Conservation (phyloP, 2,113 vertebrate species). For the Eulacestoma nigropectus region DNA sequence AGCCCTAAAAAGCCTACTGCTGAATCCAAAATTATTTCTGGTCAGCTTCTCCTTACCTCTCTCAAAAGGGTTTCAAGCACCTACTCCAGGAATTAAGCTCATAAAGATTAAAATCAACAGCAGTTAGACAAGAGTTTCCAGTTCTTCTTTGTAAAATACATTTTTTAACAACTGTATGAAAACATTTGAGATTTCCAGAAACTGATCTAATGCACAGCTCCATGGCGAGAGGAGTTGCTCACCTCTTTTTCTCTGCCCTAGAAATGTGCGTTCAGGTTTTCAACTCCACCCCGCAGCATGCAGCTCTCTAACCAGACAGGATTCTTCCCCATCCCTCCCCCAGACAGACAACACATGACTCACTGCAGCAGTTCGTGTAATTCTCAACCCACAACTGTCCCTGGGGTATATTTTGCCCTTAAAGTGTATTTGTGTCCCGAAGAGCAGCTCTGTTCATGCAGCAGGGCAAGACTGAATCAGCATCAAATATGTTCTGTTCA, state of each 20-base stretch:
- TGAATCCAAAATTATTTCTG: not conserved
- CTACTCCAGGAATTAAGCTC: not conserved
- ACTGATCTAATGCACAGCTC: not conserved
- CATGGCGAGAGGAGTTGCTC: not conserved
- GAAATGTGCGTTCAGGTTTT: not conserved
- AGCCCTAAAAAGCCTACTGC: not conserved
- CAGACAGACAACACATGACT: rapidly evolving
- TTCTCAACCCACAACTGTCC: not conserved
- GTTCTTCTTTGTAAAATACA: not conserved
- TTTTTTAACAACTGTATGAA: not conserved
- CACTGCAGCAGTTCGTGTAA: not conserved
- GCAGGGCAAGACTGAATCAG: not conserved
- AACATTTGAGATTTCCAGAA: not conserved
- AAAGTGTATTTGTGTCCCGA: not conserved
- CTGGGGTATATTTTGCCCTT: not conserved
- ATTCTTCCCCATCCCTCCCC: not conserved
- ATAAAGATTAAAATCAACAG: not conserved
- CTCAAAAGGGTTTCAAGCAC: not conserved
- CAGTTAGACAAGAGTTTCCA: not conserved
- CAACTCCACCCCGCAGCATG: not conserved
- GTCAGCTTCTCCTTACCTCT: not conserved
- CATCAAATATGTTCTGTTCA: not conserved
- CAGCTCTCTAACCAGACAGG: not conserved
- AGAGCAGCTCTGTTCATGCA: not conserved
- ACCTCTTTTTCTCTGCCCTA: not conserved